Base-by-base conservation (phyloP, 2,888 invertebrate species). In the Cephonodes hylas region DNA sequence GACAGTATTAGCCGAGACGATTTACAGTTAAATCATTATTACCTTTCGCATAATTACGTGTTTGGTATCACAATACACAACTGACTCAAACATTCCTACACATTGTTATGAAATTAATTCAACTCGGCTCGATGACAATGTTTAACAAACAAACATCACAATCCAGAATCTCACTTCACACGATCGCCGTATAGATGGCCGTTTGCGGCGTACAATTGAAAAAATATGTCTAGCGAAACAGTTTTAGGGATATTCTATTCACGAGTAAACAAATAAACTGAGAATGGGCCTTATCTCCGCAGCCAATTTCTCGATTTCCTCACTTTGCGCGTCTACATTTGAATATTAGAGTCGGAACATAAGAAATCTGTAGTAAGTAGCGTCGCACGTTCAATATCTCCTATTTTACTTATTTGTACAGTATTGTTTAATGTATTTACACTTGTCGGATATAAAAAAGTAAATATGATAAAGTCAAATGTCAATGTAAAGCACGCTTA, bases 221-320 rank as follows among this genome's bases (percentile, higher is more conserved):
- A 5, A 13, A 25, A 13, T 25, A 22, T n/a, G 23, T 48, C 6
- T 6, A 25, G 2, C 25, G 13, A 13, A 27, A 13, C 48, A 48
- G n/a, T 48, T 22, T 25, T n/a, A 13, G 13, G 8, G 38, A 4
- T 46, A 46, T 46, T 46, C 20, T 23, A 46, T n/a, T 23, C 45
- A 23, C 5, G 3, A 45, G 22, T 45, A 23, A 46, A 22, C 7
- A 22, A 57, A 59, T 13, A 15, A 27, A 44, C 31, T 38, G n/a
- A 38, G 59, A 42, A 69, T 73, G 23, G 22, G 13, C 1, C 45
- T 22, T 73, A 70, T 73, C 71, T 71, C 59, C 59, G 63, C 31
- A 48, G 45, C 42, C 61, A 66, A 69, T 71, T 69, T 71, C 71
- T 59, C 70, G 70, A 73, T 74, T 73, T 71, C 67, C 67, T 63